Conservation (phyloP, 1,140 invertebrate species). For the Cydia pomonella region DNA sequence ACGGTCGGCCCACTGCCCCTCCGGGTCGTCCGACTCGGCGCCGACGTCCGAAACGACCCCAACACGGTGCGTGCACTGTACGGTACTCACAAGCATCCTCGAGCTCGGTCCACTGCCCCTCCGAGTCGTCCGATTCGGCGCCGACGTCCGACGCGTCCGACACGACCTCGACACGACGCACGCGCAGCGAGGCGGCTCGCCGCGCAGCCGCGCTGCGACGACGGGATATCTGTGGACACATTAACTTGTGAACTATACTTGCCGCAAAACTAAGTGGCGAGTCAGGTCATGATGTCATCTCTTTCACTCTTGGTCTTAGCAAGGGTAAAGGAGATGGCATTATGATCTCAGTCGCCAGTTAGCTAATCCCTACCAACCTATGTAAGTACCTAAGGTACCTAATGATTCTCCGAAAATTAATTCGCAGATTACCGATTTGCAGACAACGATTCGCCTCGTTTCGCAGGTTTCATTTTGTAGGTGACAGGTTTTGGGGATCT, state of each 20-base stretch:
- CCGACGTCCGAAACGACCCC: conserved; percentile 65
- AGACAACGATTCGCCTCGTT: too few relatives aligned
- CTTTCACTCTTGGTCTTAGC: too few relatives aligned
- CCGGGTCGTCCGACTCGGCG: conserved; percentile 71
- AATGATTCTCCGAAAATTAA: too few relatives aligned
- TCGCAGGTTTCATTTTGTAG: too few relatives aligned
- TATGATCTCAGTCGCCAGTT: too few relatives aligned
- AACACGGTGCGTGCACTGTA: conserved; percentile 44
- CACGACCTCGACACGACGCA: conserved; percentile 50
- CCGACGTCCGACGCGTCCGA: conserved; percentile 72
- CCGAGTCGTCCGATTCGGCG: conserved; percentile 70
- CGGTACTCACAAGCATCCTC: conserved; percentile 67
- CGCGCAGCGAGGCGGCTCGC: conserved; percentile 50
- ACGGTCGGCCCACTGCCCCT: conserved; percentile 73
- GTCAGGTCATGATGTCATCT: too few relatives aligned
- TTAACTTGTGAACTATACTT: conserved; percentile 9
- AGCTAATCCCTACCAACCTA: too few relatives aligned
- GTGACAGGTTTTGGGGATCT: too few relatives aligned
- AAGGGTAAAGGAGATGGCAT: too few relatives aligned
- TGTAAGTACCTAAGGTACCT: too few relatives aligned
- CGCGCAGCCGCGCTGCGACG: conserved; percentile 55
- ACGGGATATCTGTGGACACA: conserved; percentile 49
- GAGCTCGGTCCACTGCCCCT: conserved; percentile 73
- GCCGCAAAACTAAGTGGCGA: too few relatives aligned
- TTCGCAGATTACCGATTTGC: too few relatives aligned